Base-by-base conservation (phyloP, 2,888 invertebrate species). In the Chloroclysta siterata region DNA sequence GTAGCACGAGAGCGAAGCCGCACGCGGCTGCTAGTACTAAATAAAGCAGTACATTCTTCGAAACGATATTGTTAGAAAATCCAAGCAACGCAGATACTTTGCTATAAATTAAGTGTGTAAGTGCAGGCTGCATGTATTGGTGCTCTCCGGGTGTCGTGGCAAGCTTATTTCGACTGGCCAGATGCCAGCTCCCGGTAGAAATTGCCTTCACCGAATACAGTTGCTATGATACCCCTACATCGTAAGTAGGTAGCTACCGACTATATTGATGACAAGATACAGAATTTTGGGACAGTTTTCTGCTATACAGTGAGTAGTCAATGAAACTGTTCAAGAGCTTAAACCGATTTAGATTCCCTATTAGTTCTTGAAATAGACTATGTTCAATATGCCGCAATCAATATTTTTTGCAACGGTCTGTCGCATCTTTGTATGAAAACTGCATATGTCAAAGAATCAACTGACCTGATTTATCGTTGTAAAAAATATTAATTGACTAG, bases 101-200 rank as follows among this genome's bases (percentile, higher is more conserved):
- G 76, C 70, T 75, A 76, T 74, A 75, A 78, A 81, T 84, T 84
- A 82, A 82, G 80, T 81, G 77, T 78, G 75, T 78, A 78, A 79
- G 79, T 78, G 77, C 79, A 83, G 80, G 79, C 79, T 83, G 79
- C 81, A 83, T 84, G 84, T 88, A 87, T 81, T 80, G 82, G 84
- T 80, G 79, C 81, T 84, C 81, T 82, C 77, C 77, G 83, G 81
- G 85, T 86, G 88, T 88, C 85, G 85, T 81, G 80, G 85, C 81
- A 76, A 89, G 91, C 90, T 89, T 89, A 90, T 90, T 90, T 86
- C 89, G 78, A 79, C 87, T 91, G 92, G 92, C 86, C 78, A 76
- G 71, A 71, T 83, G 92, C 92, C 92, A 92, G 83, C 81, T 74
- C 41, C 79, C 82, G 82, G 82, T 83, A 79, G 83, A 87, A 89